Base-by-base conservation (phyloP, 2,113 vertebrate genomes). In the Ameiurus melas region DNA sequence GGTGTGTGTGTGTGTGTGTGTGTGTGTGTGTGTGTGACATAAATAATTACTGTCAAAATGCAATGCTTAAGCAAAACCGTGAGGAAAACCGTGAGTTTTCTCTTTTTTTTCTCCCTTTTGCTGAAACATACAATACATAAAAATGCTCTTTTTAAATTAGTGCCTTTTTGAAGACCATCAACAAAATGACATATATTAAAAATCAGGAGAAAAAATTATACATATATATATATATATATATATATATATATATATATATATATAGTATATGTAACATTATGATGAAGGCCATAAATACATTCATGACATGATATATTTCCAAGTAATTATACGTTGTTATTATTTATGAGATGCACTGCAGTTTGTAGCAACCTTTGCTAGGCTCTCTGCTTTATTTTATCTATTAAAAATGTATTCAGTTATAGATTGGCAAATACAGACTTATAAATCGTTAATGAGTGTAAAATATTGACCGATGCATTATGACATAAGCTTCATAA, bases 111-210 rank as follows among this genome's bases (percentile, higher is more conserved):
- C 2, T 12, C 13, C 13, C 64, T 43, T 47, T 77, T 5, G 3
- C 39, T 4, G 51, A 78, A 80, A 55, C 47, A 30, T 80, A 53
- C 5, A 80, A 57, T 33, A 55, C n/a, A 33, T 33, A 80, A n/a
- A 80, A 55, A 30, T n/a, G 14, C 25, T 10, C 22, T 77, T 79
- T 55, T 53, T 57, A 57, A 80, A 80, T 80, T 80, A 80, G 78
- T 55, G 78, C 51, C n/a, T 55, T 57, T 33, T 55, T 33, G 17
- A 57, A 19, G 51, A 57, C 7, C 39, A 27, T 9, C 43, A 51
- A 53, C 17, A 73, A 75, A 78, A 27, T 73, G 20, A 73, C 36
- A 43, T n/a, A n/a, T n/a, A n/a, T 36, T 6, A 14, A 70, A 10
- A 16, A 70, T 36, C 39, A 39, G 16, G 20, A 70, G 2, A 33